Conservation (phyloP, 2,113 vertebrate species). For the Gadus chalcogrammus region DNA sequence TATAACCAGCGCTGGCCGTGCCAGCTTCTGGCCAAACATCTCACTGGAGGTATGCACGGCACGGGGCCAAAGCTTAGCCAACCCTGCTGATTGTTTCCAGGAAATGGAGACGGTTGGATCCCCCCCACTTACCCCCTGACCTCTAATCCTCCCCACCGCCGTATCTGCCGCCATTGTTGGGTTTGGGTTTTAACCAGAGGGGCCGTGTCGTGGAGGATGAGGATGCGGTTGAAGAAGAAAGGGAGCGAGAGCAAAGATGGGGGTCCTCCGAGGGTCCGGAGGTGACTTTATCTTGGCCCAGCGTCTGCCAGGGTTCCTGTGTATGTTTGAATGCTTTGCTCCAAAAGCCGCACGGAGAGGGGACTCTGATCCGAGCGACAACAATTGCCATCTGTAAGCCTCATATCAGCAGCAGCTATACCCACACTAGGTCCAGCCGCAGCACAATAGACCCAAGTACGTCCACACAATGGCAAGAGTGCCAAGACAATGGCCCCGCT, state of each 20-base stretch:
- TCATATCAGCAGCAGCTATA: slow-evolving; percentile 24
- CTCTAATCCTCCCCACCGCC: slow-evolving; percentile 46
- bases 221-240: slow-evolving; percentile 30
- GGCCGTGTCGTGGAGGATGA: slow-evolving; percentile 36
- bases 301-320: slow-evolving; percentile 26
- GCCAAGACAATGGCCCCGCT: slow-evolving; percentile 28
- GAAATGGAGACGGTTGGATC: slow-evolving; percentile 55
- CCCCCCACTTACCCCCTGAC: slow-evolving; percentile 36
- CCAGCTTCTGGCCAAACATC: slow-evolving; percentile 34
- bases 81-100: slow-evolving; percentile 53
- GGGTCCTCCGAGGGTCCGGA: slow-evolving; percentile 28
- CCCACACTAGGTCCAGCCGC: slow-evolving; percentile 17
- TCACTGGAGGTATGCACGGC: slow-evolving; percentile 45
- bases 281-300: slow-evolving; percentile 48
- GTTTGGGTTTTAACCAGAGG: slow-evolving; percentile 40
- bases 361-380: slow-evolving; percentile 27
- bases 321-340: slow-evolving; percentile 28
- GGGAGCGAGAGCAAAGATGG: no score
- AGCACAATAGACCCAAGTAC: slow-evolving; percentile 21
- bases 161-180: slow-evolving; percentile 53
- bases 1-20: slow-evolving; percentile 26
- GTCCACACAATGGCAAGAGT: slow-evolving; percentile 29
- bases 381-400: slow-evolving; percentile 42
- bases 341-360: slow-evolving; percentile 14
- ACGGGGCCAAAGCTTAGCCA: slow-evolving; percentile 49